Base-by-base conservation (phyloP, 2,797 vertebrate genomes). In the Diceros bicornis region DNA sequence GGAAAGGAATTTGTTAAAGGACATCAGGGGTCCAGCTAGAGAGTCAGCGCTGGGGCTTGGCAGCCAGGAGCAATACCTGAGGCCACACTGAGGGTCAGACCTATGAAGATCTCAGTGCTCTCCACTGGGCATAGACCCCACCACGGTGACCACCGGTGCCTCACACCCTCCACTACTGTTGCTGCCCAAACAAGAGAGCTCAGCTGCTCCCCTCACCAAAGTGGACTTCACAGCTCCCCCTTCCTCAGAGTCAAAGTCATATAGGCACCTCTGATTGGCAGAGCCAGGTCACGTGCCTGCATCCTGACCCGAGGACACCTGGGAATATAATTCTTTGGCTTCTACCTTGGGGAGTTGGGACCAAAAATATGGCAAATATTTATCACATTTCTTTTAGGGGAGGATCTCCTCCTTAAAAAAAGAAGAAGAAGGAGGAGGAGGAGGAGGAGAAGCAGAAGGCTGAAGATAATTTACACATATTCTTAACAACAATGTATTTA, bases 131-230 rank as follows among this genome's bases (percentile, higher is more conserved):
- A 2, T 4, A 32, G n/a, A 34, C 17, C 25, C 34, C 47, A 9
- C 1, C 17, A 34, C 1, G 3, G 2, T 14, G 18, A 34, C 7
- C 4, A 1, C 55, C 0, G 0, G 27, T 12, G n/a, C 25, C 68
- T 14, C 83, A 8, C 29, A 20, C 12, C 47, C 29, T 61, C 41
- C 69, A 41, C 27, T 21, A 7, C 14, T 0, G 6, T 6, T 37
- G 14, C 47, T 14, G 6, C 62, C 37, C 25, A 29, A 44, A 9
- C 2, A 7, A 32, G 77, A 59, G 29, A 7, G 5, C 25, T 7
- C 0, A 0, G 59, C 20, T 13, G 25, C 59, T n/a, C 1, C 23
- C 37, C 17, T 8, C 50, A 20, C 47, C 23, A 62, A 16, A 61
- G 12, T 44, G 27, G 62, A 2, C n/a, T 21, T 32, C 20, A 8